Conservation (phyloP, 2,113 vertebrate species). For the Labrus mixtus region DNA sequence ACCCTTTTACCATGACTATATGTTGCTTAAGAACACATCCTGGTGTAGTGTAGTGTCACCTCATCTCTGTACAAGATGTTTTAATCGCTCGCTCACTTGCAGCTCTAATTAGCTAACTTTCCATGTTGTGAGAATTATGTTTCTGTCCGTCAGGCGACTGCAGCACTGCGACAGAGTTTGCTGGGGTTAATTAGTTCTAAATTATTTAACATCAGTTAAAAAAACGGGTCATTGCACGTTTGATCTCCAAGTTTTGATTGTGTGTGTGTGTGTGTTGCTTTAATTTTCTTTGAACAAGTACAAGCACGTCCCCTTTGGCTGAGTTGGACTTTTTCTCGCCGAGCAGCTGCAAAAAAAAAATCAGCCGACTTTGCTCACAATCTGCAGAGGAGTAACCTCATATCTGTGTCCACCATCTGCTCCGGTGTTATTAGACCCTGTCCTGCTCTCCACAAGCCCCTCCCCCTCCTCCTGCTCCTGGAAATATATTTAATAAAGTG, state of each 20-base stretch:
- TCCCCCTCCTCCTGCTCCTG: constrained; percentile 16
- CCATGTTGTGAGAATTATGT: background rate
- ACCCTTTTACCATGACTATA: background rate
- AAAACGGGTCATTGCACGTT: background rate
- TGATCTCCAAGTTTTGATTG: background rate
- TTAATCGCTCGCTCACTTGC: background rate
- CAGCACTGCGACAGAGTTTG: background rate
- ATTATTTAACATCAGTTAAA: background rate
- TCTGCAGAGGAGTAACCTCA: constrained; percentile 11
- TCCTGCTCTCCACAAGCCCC: background rate
- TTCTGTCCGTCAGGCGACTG: background rate
- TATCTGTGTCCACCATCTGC: constrained; percentile 44
- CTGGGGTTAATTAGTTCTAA: constrained; percentile 1
- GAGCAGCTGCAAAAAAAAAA: background rate
- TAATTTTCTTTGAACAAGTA: background rate
- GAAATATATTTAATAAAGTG: constrained; percentile 58
- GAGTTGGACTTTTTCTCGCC: background rate
- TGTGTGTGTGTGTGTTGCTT: background rate
- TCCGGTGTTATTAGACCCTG: constrained; percentile 11
- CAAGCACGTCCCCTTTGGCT: background rate
- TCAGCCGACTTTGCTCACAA: background rate
- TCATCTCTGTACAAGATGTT: constrained; percentile 9
- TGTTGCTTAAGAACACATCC: background rate
- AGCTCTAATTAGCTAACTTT: background rate
- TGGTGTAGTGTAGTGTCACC: background rate